These are phyloP conservation scores for Manis pentadactyla DNA, from an alignment of 2,797 vertebrate genomes.

Conservation along the genomic window DNA sequence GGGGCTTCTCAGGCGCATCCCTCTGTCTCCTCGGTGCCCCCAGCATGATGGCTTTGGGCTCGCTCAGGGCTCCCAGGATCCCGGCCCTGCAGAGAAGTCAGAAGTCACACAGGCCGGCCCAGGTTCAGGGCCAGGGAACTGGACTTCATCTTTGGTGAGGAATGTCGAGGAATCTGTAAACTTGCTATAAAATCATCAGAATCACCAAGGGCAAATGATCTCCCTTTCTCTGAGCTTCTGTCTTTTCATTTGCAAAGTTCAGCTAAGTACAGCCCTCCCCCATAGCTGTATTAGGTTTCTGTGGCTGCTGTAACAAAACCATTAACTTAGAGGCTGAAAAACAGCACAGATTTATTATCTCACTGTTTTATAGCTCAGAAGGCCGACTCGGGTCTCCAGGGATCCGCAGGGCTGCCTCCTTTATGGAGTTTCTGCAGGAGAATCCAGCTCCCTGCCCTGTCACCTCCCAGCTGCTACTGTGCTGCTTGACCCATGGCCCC, in stretches of 20 bases:
- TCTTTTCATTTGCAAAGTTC: neutral
- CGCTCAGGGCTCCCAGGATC: neutral
- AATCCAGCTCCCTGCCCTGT: neutral
- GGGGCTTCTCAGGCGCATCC: neutral
- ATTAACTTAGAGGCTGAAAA: neutral
- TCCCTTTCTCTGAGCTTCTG: neutral
- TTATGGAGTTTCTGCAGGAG: neutral
- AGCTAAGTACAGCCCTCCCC: neutral
- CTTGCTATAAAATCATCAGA: neutral
- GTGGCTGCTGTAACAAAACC: neutral
- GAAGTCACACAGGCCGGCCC: neutral
- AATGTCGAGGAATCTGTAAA: neutral
- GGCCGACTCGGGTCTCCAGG: neutral
- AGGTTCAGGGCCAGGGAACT: neutral
- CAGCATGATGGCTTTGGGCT: neutral
- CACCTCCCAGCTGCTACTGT: neutral
- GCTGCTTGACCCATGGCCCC: neutral
- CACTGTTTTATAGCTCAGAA: neutral
- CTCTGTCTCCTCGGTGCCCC: neutral
- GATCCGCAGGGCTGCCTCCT: neutral
- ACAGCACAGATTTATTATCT: neutral
- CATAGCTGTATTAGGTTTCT: neutral
- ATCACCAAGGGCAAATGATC: neutral
- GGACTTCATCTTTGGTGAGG: neutral
- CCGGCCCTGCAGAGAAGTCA: neutral